Evolutionary conservation across 2,113 vertebrate species (phyloP), one percentile per base, ranked within the genome.

Genomic region (Bubalus kerabau): DNA sequence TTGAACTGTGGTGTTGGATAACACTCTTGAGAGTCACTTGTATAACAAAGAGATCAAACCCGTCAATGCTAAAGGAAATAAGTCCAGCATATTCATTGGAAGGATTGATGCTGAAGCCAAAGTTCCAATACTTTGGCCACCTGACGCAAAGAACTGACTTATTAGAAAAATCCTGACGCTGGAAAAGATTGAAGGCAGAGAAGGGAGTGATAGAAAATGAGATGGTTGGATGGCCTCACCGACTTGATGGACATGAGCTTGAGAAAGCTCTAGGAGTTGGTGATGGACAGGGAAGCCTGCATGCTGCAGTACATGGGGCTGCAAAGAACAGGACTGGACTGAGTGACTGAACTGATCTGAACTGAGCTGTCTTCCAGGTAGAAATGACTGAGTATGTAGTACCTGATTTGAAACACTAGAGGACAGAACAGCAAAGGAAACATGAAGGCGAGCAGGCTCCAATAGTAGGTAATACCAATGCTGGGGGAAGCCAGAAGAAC

Each of bases 381-480:
- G 12, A 26, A n/a, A 52, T 32, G 16, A 60, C 15, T 2, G 30
- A 5, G 8, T 16, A 0, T 94, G 74, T 30, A 64, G 80, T 89
- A 78, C 76, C 16, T 5, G 3, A 14, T 3, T 60, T 59, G 43
- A 17, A 97, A 36, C 89, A 95, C 52, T 64, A 96, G 88, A 88
- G 59, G 94, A 78, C 26, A 74, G 48, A 4, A 30, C 92, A 92
- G 67, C 57, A 85, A 93, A 97, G 15, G 48, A 56, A 90, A 56
- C 2, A 0, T 21, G 1, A 17, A 13, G 2, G 9, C 0, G 0
- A 0, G 17, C 1, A 6, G 43, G 1, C 0, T 50, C 5, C 40
- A 4, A 4, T 2, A 32, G 8, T 2, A 26, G 40, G 8, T 8
- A 21, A n/a, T 2, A 6, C 1, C 0, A 1, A 15, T 3, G 40